Evolutionary conservation across 2,113 vertebrate species (phyloP), one percentile per base, ranked within the genome.

Genomic region (Mellivora capensis): DNA sequence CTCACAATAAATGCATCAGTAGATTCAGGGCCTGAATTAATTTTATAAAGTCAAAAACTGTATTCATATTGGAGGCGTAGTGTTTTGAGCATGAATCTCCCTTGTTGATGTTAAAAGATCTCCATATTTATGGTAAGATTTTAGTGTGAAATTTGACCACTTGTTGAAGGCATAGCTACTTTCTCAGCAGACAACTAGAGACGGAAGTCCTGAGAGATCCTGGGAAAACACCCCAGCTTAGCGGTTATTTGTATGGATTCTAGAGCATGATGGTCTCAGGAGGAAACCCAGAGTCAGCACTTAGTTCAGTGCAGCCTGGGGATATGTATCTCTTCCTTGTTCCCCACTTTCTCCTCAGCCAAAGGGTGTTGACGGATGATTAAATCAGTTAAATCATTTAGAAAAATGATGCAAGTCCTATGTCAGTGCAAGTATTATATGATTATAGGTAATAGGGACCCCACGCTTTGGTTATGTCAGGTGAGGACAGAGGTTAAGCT

Each of bases 201-300:
- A 31, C 37, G 34, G 14, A 27, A 21, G 34, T 23, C 34, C 34
- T 31, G 6, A 47, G 59, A 72, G 23, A 10, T 2, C 57, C 31
- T n/a, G 3, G 2, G 21, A n/a, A 59, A 93, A 12, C 2, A 4
- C 4, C 13, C 9, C 2, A 13, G 49, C 42, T 6, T 25, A 2
- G 54, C 18, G 18, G n/a, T 25, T 15, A 25, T 15, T 4, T 5
- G 7, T 23, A 9, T 44, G 7, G 25, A 27, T 61, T 52, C 47
- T 6, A 31, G 29, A 37, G 34, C 61, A 15, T 34, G 9, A 23
- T 6, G 4, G 1, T 31, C 31, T 47, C 4, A 0, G 29, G 29
- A 3, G 6, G 29, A 69, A 52, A 12, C 10, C 25, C 64, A 20
- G 47, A 34, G 42, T 4, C 13, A 14, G 34, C 27, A 11, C n/a